These are phyloP conservation scores for Phytoseiulus persimilis DNA, from an alignment of 2,888 invertebrate genomes.

Conservation along the genomic window DNA sequence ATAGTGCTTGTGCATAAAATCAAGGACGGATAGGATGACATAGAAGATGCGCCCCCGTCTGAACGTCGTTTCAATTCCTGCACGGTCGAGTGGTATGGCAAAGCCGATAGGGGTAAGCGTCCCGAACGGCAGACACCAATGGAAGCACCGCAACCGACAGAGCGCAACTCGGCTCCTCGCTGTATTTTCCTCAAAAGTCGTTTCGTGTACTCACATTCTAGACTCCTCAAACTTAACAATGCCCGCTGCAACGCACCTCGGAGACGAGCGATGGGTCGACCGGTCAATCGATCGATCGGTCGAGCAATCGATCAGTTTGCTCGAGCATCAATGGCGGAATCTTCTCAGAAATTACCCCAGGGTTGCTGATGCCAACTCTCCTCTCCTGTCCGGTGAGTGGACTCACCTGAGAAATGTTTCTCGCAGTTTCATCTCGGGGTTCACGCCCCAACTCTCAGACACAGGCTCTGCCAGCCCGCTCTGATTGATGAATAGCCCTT, in stretches of 20 bases:
- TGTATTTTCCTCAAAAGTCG: no score
- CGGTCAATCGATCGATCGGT: neutral
- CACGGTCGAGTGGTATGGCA: no score
- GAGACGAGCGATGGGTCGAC: neutral
- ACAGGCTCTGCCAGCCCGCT: neutral
- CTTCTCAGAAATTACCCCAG: neutral
- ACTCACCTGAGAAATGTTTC: neutral
- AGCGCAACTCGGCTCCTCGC: no score
- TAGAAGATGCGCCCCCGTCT: no score
- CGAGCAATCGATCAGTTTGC: neutral
- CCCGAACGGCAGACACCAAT: no score
- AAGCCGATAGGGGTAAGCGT: no score
- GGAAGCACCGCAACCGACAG: no score
- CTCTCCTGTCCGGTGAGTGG: neutral
- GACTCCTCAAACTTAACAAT: neutral
- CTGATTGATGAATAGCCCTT: neutral
- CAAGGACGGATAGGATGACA: no score
- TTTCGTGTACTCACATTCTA: no score
- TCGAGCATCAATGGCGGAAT: neutral
- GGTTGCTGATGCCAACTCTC: neutral
- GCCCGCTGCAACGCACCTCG: neutral
- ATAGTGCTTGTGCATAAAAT: no score
- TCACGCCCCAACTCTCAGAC: neutral
- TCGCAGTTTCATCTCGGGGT: neutral
- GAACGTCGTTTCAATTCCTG: no score